Percentiles rank a stretch among this genome's conserved stretches.
Evolutionary conservation across 1,140 invertebrate genomes (phyloP).

Genomic region (Pararge aegeria): DNA sequence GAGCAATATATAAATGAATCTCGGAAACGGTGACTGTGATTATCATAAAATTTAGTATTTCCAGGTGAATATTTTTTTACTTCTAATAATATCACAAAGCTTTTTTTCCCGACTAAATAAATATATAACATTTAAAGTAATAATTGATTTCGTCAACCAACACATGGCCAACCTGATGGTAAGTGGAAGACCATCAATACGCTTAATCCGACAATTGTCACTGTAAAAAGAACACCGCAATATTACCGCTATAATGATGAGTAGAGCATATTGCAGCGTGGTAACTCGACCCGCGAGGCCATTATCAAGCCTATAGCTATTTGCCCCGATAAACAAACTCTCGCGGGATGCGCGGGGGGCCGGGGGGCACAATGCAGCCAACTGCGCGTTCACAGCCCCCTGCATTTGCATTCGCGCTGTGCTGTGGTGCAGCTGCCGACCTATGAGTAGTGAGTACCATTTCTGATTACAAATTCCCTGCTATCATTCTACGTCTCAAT

Average conservation of each 20-base stretch:
- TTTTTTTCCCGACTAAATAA: too few relatives aligned
- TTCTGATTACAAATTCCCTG: conserved; percentile 16
- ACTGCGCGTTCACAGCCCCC: conserved; percentile 69
- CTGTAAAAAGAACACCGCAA: neutral
- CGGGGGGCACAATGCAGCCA: conserved; percentile 63
- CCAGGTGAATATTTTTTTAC: too few relatives aligned
- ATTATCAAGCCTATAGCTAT: conserved; percentile 80
- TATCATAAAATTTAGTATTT: too few relatives aligned
- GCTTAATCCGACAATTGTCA: too few relatives aligned
- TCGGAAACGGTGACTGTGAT: too few relatives aligned
- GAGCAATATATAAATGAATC: too few relatives aligned
- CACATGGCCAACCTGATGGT: too few relatives aligned
- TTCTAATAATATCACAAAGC: too few relatives aligned
- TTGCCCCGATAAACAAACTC: conserved; percentile 79
- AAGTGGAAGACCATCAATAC: too few relatives aligned
- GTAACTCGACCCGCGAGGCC: conserved; percentile 62
- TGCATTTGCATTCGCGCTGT: conserved; percentile 56
- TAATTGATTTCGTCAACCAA: too few relatives aligned
- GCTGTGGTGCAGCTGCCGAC: conserved; percentile 29
- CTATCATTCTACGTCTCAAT: neutral
- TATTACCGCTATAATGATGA: neutral
- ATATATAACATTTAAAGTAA: too few relatives aligned
- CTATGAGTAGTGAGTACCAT: neutral
- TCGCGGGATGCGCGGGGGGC: conserved; percentile 61
- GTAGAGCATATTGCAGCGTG: conserved; percentile 45